A percentile compares a stretch with the other conserved stretches of the same genome.
Evolutionary conservation across 2,797 vertebrate genomes (phyloP).

Genomic region (Pitangus sulphuratus): DNA sequence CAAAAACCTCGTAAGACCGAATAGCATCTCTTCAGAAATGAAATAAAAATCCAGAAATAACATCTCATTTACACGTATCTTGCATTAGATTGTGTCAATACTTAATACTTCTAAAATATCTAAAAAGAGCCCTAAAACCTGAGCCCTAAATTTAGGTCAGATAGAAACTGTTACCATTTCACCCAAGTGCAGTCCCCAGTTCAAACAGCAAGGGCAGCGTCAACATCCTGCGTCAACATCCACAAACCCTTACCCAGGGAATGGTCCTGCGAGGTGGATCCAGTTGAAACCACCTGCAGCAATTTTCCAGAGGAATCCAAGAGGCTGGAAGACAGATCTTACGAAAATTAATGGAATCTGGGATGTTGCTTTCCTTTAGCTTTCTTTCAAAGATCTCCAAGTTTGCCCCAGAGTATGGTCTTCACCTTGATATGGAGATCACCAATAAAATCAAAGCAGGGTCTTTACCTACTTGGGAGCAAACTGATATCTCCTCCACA

Average conservation of each 20-base stretch:
- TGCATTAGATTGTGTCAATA: neutral
- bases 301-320: neutral
- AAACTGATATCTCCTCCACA: neutral
- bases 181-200: neutral
- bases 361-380: neutral
- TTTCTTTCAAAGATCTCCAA: neutral
- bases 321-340: neutral
- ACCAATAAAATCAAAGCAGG: neutral
- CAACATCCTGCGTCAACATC: neutral
- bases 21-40: neutral
- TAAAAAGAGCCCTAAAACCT: neutral
- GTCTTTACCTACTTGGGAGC: neutral
- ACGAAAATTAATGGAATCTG: neutral
- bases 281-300: neutral
- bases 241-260: neutral
- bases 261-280: neutral
- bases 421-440: neutral
- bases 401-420: neutral
- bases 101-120: neutral
- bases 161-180: neutral
- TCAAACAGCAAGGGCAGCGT: neutral
- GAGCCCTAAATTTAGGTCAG: neutral
- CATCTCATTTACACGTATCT: neutral
- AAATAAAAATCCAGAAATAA: neutral
- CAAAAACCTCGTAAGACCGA: slow-evolving; percentile 19